Evolutionary conservation across 2,888 invertebrate species (phyloP), one percentile per base, ranked within the genome.

Genomic region (Perdita meconis): DNA sequence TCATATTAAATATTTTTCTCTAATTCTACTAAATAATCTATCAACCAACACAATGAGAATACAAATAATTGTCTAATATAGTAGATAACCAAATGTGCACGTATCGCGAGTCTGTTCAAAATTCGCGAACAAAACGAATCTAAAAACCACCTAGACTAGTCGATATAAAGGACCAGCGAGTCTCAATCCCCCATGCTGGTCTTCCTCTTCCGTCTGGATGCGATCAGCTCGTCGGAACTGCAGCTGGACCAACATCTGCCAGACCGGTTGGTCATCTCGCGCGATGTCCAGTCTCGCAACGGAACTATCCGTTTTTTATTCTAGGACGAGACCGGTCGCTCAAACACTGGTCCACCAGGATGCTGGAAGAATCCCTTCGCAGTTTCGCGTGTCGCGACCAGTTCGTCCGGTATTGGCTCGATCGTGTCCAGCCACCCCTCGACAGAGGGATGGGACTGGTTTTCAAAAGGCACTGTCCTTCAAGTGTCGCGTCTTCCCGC

Each of bases 211-310:
- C 73, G 34, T 26, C 40, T 61, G 61, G 47, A 42, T 75, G 67
- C 68, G 16, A 67, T 68, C 60, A 51, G 47, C 55, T 56, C 72
- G 51, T 16, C 64, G 50, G 57, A 72, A 69, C 78, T 82, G 88
- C 91, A 91, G 90, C 90, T 91, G 91, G 88, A 91, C 86, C 89
- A 86, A 89, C 92, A 92, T 92, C 92, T 92, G 92, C 91, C 89
- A 82, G 88, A 88, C 90, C 92, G 91, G 90, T 89, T 88, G 87
- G 86, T 90, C 90, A 90, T 91, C 90, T 89, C 87, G 78, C 82
- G 83, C 77, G 66, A 87, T 89, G 87, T 89, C 90, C 90, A 88
- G 89, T 89, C 86, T 40, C 47, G 26, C 65, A 66, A 74, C 71
- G 69, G 56, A 66, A 65, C 63, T 63, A 38, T 66, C 40, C 40